phyloP scores from a whole-genome alignment of 2,888 invertebrate species.

The Pyralis farinalis region DNA sequence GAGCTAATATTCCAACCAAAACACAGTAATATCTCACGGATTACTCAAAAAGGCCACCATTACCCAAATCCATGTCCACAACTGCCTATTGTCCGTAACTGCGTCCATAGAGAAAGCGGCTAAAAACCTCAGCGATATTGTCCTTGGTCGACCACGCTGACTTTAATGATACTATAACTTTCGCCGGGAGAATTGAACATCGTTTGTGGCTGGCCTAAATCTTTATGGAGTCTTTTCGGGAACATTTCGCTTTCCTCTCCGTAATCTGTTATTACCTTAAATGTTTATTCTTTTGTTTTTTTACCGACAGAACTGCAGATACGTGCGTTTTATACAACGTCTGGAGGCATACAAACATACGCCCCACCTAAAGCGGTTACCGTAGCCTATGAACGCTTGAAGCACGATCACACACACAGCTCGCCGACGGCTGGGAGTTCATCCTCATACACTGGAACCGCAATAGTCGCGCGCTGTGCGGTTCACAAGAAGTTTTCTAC shows the following conservation, averaged over 20 bases:
- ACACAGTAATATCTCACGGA: neutral
- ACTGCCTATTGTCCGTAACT: neutral
- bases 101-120: neutral
- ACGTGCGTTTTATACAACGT: no score
- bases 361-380: no score
- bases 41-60: neutral
- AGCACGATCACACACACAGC: no score
- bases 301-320: no score
- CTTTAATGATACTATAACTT: slow-evolving; percentile 4
- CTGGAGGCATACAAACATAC: no score
- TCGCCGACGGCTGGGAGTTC: no score
- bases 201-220: slow-evolving; percentile 1
- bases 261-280: neutral
- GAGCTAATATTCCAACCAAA: no score
- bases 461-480: no score
- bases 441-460: no score
- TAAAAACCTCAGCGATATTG: neutral
- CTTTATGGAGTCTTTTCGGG: neutral
- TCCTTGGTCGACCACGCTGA: neutral
- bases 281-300: no score
- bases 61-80: neutral
- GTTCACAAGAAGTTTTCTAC: no score
- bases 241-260: neutral
- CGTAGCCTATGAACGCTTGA: no score
- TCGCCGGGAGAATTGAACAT: neutral